Percentiles rank a stretch among this genome's conserved stretches.
phyloP scores from a whole-genome alignment of 2,888 invertebrate genomes.

The Oxyscelio sp. region DNA sequence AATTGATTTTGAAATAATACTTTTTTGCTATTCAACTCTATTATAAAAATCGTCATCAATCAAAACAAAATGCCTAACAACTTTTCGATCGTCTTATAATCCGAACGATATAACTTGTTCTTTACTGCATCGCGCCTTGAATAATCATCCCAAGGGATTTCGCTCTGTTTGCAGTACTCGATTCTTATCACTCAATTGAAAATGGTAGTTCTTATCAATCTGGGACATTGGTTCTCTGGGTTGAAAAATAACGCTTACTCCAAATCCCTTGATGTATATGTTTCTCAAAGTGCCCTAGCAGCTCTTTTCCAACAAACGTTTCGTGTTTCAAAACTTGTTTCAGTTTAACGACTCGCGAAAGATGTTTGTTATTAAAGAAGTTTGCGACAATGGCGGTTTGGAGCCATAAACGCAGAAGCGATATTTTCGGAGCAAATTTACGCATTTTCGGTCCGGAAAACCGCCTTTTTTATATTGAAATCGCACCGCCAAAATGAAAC shows the following conservation, averaged over 20 bases:
- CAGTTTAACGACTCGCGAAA: no score
- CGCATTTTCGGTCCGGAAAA: no score
- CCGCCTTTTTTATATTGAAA: no score
- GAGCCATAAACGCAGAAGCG: no score
- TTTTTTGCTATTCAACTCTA: no score
- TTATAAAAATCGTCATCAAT: background rate
- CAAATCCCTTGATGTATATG: background rate
- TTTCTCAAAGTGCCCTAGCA: background rate
- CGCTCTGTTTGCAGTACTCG: slow-evolving; percentile 36
- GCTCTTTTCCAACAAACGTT: background rate
- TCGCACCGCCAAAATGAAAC: no score
- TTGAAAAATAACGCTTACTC: slow-evolving; percentile 20
- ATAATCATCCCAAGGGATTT: slow-evolving; percentile 33
- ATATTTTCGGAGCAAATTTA: no score
- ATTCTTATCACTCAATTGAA: slow-evolving; percentile 64
- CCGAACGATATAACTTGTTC: slow-evolving; percentile 20
- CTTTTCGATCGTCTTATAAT: background rate
- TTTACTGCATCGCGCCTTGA: slow-evolving; percentile 24
- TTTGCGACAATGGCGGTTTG: no score
- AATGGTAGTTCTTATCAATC: slow-evolving; percentile 52
- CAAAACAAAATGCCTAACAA: background rate
- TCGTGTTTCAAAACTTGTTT: no score
- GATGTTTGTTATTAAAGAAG: no score
- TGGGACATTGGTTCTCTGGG: slow-evolving; percentile 51
- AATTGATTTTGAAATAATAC: no score